Base-by-base conservation (phyloP, 2,113 vertebrate genomes). In the Seriola quinqueradiata region DNA sequence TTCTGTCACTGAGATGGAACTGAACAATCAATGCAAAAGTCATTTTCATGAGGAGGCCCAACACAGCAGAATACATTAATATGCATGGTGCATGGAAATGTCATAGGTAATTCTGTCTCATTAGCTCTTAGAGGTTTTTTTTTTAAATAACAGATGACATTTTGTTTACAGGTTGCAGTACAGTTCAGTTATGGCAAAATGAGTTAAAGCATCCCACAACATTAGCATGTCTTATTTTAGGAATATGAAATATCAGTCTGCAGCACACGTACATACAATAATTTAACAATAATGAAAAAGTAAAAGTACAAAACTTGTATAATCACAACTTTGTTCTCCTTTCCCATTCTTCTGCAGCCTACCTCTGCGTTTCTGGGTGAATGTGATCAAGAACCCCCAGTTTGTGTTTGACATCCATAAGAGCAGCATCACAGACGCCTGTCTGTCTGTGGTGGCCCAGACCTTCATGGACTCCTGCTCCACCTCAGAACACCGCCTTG, bases 391-490 rank as follows among this genome's bases (percentile, higher is more conserved):
- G 95, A 99, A 99, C 89, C 98, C 98, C 0, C 98, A 99, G 95
- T 99, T 99, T 0, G 98, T 99, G 86, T 99, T 99, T 0, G 98
- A 99, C 95, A 99, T 99, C 90, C 97, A 99, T 67, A 99, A 99
- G 94, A 99, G 97, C 94, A 99, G 98, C 95, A 99, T 99, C 95
- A 99, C 98, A 0, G 98, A 99, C 0, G 98, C 98, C 91, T 99
- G 98, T 87, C 95, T 99, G 34, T 99, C 98, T 0, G 98, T 99
- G 88, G 98, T 99, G 93, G 98, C 98, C 10, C 98, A 99, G 95
- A 99, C 98, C 84, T 99, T 99, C 96, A 99, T 99, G 98, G 98
- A 99, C 93, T 99, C 98, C 86, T 99, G 98, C 75, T 99, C 98
- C 19, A 99, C 98, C 4, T 99, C 98, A 0, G 98, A 99, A 91